Evolutionary conservation across 2,888 invertebrate species (phyloP), one percentile per base, ranked within the genome.

Genomic region (Lottia gigantea): DNA sequence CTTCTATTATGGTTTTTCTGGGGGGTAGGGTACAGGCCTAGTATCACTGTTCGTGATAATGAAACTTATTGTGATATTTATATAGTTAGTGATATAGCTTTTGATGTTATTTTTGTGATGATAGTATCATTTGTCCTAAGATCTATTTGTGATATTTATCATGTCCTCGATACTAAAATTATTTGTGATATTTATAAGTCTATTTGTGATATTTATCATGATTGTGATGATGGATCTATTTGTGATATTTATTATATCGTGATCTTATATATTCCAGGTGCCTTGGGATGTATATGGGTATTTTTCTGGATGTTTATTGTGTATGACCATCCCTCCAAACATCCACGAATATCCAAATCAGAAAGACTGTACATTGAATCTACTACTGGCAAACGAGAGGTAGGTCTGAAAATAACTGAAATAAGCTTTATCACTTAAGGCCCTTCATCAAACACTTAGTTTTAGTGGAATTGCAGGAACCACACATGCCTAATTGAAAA

Each of bases 301-400:
- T 65, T 86, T 8, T 71, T 78, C 15, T 88, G 87, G 87, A 76
- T 83, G 71, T 71, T 81, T 31, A 63, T 87, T 12, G 77, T 81
- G 11, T 78, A 81, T 71, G 84, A 86, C 71, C 76, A 78, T 12
- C 88, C 88, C 0, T 75, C 79, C 8, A 69, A 81, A 25, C 87
- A 88, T 75, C 85, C 87, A 0, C 74, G 84, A 25, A 88, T 88
- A 64, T 82, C 84, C 1, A 71, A 76, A 12, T 70, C 77, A 16
- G 89, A 89, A 74, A 80, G 82, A 64, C 75, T 79, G 0, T 88
- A 85, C 76, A 88, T 89, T 31, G 83, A 85, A 71, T 79, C 77
- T 7, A 76, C 81, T n/a, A 77, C 86, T n/a, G 86, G 86, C 7
- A 74, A 71, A 7, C 77, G 77, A 71, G 74, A 80, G 79, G 83